A percentile compares a stretch with the other conserved stretches of the same genome.
Conservation (phyloP, 2,113 vertebrate genomes). For the Pavo muticus region DNA sequence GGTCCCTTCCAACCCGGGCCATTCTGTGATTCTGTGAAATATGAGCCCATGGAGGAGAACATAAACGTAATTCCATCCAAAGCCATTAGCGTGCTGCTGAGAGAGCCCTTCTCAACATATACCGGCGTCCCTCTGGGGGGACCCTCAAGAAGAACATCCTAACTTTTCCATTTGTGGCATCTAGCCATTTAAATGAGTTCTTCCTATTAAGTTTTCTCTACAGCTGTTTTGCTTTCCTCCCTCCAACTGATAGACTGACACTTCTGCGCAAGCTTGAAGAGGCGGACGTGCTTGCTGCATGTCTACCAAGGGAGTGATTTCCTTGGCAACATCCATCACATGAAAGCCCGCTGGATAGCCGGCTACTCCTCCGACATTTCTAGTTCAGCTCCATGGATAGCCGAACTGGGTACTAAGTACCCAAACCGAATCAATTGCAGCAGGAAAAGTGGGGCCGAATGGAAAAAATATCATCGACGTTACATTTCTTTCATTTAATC, state of each 20-base stretch:
- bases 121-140: neutral
- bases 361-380: neutral
- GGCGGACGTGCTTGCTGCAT: neutral
- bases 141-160: neutral
- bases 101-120: neutral
- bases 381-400: neutral
- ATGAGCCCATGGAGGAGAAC: neutral
- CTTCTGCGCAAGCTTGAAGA: neutral
- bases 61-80: neutral
- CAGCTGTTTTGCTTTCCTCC: neutral
- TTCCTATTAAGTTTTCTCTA: neutral
- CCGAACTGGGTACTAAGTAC: neutral
- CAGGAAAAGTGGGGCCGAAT: neutral
- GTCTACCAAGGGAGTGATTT: constrained; percentile 13
- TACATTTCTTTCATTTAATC: neutral
- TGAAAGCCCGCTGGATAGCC: neutral
- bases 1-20: no score
- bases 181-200: neutral
- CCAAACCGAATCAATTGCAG: neutral
- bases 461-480: neutral
- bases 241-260: neutral
- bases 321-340: constrained; percentile 35
- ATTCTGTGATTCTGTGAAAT: no score
- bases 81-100: neutral
- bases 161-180: neutral